Conservation (phyloP, 2,797 vertebrate genomes). For the Notolepis coatsorum region DNA sequence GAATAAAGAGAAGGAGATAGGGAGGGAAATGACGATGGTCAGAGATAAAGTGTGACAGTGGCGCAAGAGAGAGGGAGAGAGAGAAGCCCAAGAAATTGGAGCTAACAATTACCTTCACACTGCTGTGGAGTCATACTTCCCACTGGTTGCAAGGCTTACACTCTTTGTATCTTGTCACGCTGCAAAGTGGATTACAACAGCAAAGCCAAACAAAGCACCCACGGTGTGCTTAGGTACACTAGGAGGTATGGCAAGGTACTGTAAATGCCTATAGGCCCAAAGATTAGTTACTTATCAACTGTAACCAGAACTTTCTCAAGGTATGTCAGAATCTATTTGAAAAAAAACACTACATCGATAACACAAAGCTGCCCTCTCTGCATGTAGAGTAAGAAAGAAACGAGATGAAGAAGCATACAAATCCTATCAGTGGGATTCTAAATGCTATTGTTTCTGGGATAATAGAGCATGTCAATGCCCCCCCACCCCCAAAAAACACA, state of each 20-base stretch:
- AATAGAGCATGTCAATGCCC: background rate
- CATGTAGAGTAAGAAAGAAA: background rate
- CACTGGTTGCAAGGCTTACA: slow-evolving; percentile 19
- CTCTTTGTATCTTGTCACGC: slow-evolving; percentile 47
- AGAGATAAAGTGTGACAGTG: background rate
- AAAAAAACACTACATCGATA: background rate
- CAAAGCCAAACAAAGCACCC: slow-evolving; percentile 62
- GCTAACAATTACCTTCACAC: slow-evolving; percentile 13
- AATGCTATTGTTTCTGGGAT: slow-evolving; percentile 6
- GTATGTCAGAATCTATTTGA: background rate
- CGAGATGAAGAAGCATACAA: background rate
- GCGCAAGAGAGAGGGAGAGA: background rate
- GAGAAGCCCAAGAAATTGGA: slow-evolving; percentile 8
- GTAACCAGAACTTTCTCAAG: background rate
- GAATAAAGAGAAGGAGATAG: background rate
- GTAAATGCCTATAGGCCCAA: slow-evolving; percentile 19
- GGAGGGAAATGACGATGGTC: background rate
- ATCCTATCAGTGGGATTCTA: slow-evolving; percentile 14
- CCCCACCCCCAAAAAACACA: too few relatives aligned
- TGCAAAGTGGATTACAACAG: slow-evolving; percentile 55
- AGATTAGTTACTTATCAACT: slow-evolving; percentile 11
- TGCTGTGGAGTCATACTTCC: slow-evolving; percentile 15
- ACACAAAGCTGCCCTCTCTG: background rate
- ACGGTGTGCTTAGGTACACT: slow-evolving; percentile 23
- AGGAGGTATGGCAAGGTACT: slow-evolving; percentile 29